Base-by-base conservation (phyloP, 2,797 vertebrate genomes). In the Hoplostethus mediterraneus region DNA sequence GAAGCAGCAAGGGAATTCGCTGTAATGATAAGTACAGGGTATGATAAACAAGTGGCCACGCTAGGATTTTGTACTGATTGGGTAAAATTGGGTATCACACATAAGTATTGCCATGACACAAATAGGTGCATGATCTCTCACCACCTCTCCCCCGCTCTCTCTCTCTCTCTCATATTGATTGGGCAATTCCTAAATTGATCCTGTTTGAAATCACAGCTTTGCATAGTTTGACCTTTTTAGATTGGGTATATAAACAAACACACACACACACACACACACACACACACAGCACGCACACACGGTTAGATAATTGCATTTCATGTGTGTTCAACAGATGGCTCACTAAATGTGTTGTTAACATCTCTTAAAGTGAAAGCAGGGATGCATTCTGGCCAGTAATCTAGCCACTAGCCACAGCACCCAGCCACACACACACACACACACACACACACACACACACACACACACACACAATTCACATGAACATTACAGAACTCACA, bases 321-420 rank as follows among this genome's bases (percentile, higher is more conserved):
- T 64, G 40, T 69, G 69, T 75, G 71, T 61, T 74, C 9, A 70
- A 48, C 56, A 83, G 76, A 80, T 81, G 63, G 54, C 54, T 71
- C 36, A 52, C 45, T 65, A 76, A 83, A 73, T 71, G 59, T 65
- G 67, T 56, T 82, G 72, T 67, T 82, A 79, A 59, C 68, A 55
- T 85, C 73, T 63, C 54, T 81, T 63, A 73, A 65, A 62, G 33
- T 77, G 42, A 79, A 75, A 55, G 36, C 63, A 54, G 51, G 67
- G 61, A 73, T 69, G 62, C 72, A 74, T 70, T 77, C 60, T 59
- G 61, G 59, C 53, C 69, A 56, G 63, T 63, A 44, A 76, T 75
- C 12, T 65, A 28, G 59, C 68, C 59, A 76, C 13, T 70, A 56
- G 66, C 73, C 14, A 10, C 13, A 44, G 21, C 45, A 62, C 65